phyloP scores from a whole-genome alignment of 2,797 vertebrate species.

The Helostoma temminkii region DNA sequence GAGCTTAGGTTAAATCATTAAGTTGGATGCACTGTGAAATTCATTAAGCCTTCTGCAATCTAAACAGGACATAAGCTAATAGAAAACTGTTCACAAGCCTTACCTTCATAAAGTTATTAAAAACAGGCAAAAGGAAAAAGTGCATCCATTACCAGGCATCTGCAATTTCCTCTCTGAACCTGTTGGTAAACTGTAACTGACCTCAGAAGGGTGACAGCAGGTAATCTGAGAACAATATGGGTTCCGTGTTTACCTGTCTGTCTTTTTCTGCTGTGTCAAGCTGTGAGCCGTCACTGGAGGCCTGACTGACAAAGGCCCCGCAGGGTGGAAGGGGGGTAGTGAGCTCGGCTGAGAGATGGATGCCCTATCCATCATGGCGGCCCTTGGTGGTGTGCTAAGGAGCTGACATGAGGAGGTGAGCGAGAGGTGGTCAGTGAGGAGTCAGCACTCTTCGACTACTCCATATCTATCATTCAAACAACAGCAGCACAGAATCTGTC shows the following conservation, averaged over 20 bases:
- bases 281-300: constrained; percentile 65
- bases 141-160: constrained; percentile 52
- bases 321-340: constrained; percentile 45
- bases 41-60: constrained; percentile 57
- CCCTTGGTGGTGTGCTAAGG: constrained; percentile 73
- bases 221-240: constrained; percentile 80
- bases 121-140: constrained; percentile 38
- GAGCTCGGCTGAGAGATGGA: constrained; percentile 71
- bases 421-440: constrained; percentile 82
- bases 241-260: constrained; percentile 70
- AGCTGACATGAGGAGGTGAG: constrained; percentile 74
- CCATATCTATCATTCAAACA: constrained; percentile 85
- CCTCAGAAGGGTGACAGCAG: constrained; percentile 74
- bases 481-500: constrained; percentile 76
- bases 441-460: constrained; percentile 83
- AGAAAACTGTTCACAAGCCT: constrained; percentile 54
- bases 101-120: constrained; percentile 50
- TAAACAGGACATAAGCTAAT: constrained; percentile 61
- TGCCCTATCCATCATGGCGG: constrained; percentile 83
- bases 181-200: constrained; percentile 81
- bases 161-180: constrained; percentile 40
- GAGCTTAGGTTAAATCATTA: too few relatives aligned
- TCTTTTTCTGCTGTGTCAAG: constrained; percentile 71
- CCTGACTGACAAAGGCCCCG: constrained; percentile 80
- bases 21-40: constrained; percentile 45